Evolutionary conservation across 2,797 vertebrate species (phyloP).

Genomic region (Uromys caudimaculatus): DNA sequence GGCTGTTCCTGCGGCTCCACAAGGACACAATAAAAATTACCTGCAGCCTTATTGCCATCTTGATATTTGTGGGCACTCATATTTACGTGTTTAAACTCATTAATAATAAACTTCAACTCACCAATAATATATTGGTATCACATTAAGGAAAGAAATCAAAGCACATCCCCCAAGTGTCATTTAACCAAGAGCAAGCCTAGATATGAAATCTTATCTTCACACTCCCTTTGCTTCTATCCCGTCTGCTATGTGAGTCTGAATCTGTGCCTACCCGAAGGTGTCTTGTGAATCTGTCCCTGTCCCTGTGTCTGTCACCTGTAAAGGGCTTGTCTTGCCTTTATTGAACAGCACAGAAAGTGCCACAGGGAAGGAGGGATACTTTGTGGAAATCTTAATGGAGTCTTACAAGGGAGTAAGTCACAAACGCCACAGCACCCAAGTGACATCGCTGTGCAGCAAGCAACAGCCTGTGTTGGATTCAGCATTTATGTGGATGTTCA

Average conservation of each 20-base stretch:
- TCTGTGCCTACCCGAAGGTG: not conserved
- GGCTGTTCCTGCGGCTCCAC: not conserved
- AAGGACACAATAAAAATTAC: slow-evolving; percentile 36
- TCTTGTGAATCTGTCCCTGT: not conserved
- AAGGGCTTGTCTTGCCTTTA: not conserved
- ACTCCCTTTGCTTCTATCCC: not conserved
- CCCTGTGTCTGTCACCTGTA: not conserved
- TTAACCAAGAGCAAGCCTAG: not conserved
- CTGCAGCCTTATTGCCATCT: not conserved
- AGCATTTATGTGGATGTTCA: not conserved
- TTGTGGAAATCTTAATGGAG: not conserved
- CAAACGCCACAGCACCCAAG: not conserved
- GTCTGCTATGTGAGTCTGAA: not conserved
- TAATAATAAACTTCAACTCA: not conserved
- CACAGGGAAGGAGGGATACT: not conserved
- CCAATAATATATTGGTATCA: not conserved
- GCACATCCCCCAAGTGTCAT: not conserved
- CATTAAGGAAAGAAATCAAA: not conserved
- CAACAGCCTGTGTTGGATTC: not conserved
- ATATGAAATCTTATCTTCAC: not conserved
- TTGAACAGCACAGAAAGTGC: not conserved
- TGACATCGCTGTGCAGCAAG: not conserved
- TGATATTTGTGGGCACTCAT: not conserved
- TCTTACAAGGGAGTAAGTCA: not conserved
- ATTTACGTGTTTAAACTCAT: slow-evolving; percentile 4